Percentiles rank a stretch among this genome's conserved stretches.
Conservation (phyloP, 2,113 vertebrate genomes). For the Felis catus region DNA sequence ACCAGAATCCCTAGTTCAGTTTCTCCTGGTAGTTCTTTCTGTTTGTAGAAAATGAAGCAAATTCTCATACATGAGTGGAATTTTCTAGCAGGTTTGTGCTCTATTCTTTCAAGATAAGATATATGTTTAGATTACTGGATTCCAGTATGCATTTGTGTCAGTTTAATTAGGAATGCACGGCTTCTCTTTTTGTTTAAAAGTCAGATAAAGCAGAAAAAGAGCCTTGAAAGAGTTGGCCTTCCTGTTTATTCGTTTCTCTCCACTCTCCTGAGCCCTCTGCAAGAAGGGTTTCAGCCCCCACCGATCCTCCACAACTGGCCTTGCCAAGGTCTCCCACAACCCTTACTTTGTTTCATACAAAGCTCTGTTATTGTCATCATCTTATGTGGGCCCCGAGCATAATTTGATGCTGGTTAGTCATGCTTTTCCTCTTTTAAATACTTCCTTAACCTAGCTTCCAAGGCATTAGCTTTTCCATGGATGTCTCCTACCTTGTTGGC, state of each 20-base stretch:
- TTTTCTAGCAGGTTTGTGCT: slow-evolving; percentile 14
- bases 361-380: background rate
- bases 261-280: background rate
- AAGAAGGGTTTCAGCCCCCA: background rate
- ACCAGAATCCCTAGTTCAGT: background rate
- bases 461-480: background rate
- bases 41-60: background rate
- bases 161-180: background rate
- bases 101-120: slow-evolving; percentile 25
- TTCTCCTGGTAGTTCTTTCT: background rate
- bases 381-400: background rate
- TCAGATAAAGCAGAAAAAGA: background rate
- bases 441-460: background rate
- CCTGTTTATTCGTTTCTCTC: background rate
- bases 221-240: background rate
- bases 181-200: slow-evolving; percentile 8
- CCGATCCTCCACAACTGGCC: background rate
- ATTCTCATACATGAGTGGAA: background rate
- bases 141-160: background rate
- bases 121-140: background rate
- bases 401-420: background rate
- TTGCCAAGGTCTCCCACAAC: background rate
- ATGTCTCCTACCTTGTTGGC: background rate
- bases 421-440: background rate
- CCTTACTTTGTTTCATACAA: background rate